Evolutionary conservation across 2,797 vertebrate species (phyloP), one percentile per base, ranked within the genome.

Genomic region (Oceanodroma leucorhoa): DNA sequence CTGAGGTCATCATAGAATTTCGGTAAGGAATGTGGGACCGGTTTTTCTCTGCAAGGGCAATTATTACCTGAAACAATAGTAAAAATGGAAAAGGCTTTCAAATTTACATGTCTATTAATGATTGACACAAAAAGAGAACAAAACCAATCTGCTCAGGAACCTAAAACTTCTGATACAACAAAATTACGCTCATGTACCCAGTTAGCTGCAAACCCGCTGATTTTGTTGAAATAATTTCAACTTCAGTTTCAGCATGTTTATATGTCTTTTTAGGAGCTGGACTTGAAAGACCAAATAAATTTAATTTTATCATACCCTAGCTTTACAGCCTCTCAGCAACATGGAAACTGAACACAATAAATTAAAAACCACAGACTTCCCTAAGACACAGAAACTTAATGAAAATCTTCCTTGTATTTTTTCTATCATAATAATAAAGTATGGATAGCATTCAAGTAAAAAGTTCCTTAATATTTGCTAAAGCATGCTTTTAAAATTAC

Each of bases 1-100:
- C 99, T 9, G 99, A 99, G 4, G 99, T 99, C 98, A 99, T 98
- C 99, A 99, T 98, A 48, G 99, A 99, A 96, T 99, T 99, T 92
- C 99, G 98, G 91, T 99, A 99, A 3, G 99, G 99, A 78, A 99
- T 99, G 88, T 99, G 99, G 5, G 98, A 98, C 46, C 99, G 98
- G 78, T 99, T 98, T 97, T 98, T 99, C 96, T 99, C 99, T 15
- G 99, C 99, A 93, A 99, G 97, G 36, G 99, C 99, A 64, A 99
- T 98, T 96, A 99, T 99, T 73, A 99, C 99, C 99, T 99, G 98
- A 40, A 93, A 87, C 6, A 82, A 87, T 0, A 69, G 23, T 14
- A 93, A 81, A 75, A 92, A 62, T 10, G 11, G 21, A 83, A 82
- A 69, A 60, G 7, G 12, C 4, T 71, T 76, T 83, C 32, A 73